These are phyloP conservation scores for Mactra quadrangularis DNA, from an alignment of 1,140 invertebrate genomes.

Conservation along the genomic window DNA sequence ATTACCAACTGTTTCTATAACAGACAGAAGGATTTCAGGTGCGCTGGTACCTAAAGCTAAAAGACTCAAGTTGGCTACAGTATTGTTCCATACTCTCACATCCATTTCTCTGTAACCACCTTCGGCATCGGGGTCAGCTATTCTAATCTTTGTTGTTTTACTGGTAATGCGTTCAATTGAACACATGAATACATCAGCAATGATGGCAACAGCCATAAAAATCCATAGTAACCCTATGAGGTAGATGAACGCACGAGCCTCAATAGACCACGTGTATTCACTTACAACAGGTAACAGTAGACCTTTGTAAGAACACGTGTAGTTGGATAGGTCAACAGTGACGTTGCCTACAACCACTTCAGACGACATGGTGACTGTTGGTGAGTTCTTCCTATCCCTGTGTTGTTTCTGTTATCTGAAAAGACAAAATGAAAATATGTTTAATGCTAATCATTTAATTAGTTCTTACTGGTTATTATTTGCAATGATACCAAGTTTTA, in stretches of 20 bases:
- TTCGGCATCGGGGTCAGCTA: conserved; percentile 74
- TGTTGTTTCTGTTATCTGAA: too few species aligned
- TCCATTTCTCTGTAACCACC: conserved; percentile 75
- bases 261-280: conserved; percentile 85
- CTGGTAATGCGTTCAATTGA: conserved; percentile 88
- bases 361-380: conserved; percentile 28
- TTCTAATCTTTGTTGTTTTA: conserved; percentile 86
- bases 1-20: conserved; percentile 87
- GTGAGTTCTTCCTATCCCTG: too few species aligned
- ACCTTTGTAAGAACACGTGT: conserved; percentile 84
- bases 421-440: too few species aligned
- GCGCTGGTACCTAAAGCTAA: conserved; percentile 88
- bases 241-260: conserved; percentile 85
- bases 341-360: conserved; percentile 46
- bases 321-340: conserved; percentile 69
- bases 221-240: conserved; percentile 86
- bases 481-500: too few species aligned
- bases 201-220: conserved; percentile 86
- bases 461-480: too few species aligned
- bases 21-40: conserved; percentile 88
- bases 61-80: conserved; percentile 88
- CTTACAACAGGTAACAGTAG: conserved; percentile 86
- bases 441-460: too few species aligned
- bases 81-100: conserved; percentile 87
- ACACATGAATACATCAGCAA: conserved; percentile 88